Evolutionary conservation across 2,113 vertebrate genomes (phyloP).

Genomic region (Brienomyrus longianalis): DNA sequence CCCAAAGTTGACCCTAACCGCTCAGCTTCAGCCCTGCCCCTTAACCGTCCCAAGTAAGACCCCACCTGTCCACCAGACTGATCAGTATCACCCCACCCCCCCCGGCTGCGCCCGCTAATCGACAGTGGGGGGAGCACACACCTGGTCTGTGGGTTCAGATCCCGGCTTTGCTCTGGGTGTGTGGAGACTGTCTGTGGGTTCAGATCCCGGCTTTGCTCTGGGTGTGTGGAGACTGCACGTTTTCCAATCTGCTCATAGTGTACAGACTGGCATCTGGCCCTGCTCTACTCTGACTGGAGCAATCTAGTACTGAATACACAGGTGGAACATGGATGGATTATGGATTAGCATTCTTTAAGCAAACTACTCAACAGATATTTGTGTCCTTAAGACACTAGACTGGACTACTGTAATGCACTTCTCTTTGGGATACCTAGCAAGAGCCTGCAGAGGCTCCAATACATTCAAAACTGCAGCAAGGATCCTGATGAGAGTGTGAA

Average conservation of each 20-base stretch:
- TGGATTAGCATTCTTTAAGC: not conserved
- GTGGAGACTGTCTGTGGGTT: not conserved
- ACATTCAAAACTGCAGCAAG: too few species aligned
- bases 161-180: not conserved
- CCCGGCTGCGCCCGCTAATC: too few species aligned
- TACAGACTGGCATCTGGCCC: not conserved
- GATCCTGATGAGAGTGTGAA: too few species aligned
- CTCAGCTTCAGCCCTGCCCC: not conserved
- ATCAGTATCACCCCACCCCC: not conserved
- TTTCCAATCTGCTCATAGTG: not conserved
- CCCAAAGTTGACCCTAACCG: not conserved
- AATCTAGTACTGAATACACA: not conserved
- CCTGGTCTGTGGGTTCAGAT: not conserved
- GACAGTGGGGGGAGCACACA: not conserved
- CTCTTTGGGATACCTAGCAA: too few species aligned
- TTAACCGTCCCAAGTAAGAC: slow-evolving; percentile 21
- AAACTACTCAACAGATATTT: not conserved
- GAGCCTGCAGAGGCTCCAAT: too few species aligned
- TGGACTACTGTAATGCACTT: too few species aligned
- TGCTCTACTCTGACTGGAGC: not conserved
- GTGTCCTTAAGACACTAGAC: not conserved
- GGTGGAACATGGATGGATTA: not conserved
- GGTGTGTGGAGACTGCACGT: not conserved
- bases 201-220: not conserved
- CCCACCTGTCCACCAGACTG: not conserved